Evolutionary conservation across 2,888 invertebrate species (phyloP), one percentile per base, ranked within the genome.

Genomic region (Agrochola lychnidis): DNA sequence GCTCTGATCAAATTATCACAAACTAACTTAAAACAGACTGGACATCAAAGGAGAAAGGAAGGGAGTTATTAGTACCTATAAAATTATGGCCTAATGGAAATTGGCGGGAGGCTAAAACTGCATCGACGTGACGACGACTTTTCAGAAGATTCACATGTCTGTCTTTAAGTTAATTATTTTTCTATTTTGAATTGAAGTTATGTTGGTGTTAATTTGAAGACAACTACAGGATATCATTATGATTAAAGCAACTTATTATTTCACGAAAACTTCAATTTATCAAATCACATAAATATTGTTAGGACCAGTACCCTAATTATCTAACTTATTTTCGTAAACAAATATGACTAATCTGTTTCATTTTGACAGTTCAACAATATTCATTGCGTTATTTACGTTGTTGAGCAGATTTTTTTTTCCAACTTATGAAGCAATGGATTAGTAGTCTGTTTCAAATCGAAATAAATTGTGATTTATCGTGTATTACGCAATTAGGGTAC

Each of bases 41-140:
- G 80, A 91, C 92, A 89, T 94, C 94, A 94, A 94, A 94, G 92
- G 81, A 77, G 79, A 78, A 64, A 79, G 86, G 88, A 88, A 89
- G 88, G 85, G 81, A 79, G 86, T 89, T 89, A 89, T 88, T 88
- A 89, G 88, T 89, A 81, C 70, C 76, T 77, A 90, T 90, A 89
- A 87, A 90, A 89, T 90, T 90, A 89, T 86, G 80, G 76, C 73
- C 73, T 88, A 81, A 89, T 89, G 87, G 86, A 90, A 89, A 89
- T 82, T 87, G 89, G 79, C 81, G 63, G 71, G 30, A 40, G 7
- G 4, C 42, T 70, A 30, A 51, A 85, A 30, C 30, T 70, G 63
- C 72, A 56, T 63, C 57, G 45, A 36, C 1, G 19, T 51, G 42
- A 36, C 6, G 82, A 67, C 30, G 25, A 66, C 66, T 69, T 80